These are phyloP conservation scores for Pantherophis guttatus DNA, from an alignment of 2,113 vertebrate species.

Conservation along the genomic window DNA sequence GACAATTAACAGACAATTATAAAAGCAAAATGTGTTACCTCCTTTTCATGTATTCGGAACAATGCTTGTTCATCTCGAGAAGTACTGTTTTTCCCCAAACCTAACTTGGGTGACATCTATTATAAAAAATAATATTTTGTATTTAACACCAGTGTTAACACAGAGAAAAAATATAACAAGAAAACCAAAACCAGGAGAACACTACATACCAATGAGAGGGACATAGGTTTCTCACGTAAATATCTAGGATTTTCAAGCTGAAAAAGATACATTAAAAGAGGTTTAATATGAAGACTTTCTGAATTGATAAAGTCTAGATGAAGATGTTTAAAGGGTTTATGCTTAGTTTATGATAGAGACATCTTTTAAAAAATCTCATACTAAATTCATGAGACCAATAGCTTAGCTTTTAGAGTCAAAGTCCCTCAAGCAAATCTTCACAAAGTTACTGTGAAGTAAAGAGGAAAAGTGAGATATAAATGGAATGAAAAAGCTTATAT, in stretches of 20 bases:
- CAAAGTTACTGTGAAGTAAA: background rate
- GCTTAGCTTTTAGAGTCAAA: background rate
- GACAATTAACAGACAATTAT: background rate
- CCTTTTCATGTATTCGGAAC: constrained; percentile 68
- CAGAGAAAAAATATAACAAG: background rate
- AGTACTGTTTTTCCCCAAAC: constrained; percentile 66
- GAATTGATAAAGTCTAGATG: background rate
- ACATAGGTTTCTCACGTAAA: constrained; percentile 80
- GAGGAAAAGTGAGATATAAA: background rate
- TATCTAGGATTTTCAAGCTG: constrained; percentile 94
- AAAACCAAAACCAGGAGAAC: background rate
- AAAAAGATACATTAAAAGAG: constrained; percentile 61
- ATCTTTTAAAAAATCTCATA: background rate
- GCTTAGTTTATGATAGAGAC: background rate
- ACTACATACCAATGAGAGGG: constrained; percentile 82
- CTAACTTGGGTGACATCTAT: constrained; percentile 73
- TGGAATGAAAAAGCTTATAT: background rate
- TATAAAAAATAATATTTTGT: constrained; percentile 38
- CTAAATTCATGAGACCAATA: background rate
- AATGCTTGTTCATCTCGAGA: constrained; percentile 60
- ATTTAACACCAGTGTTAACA: constrained; percentile 35
- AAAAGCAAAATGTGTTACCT: constrained; percentile 61
- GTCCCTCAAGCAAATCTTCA: background rate
- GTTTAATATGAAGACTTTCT: constrained; percentile 1
- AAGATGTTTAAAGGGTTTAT: background rate